Percentiles rank a stretch among this genome's conserved stretches.
Conservation (phyloP, 2,113 vertebrate genomes). For the Corythornis madagascariensis region DNA sequence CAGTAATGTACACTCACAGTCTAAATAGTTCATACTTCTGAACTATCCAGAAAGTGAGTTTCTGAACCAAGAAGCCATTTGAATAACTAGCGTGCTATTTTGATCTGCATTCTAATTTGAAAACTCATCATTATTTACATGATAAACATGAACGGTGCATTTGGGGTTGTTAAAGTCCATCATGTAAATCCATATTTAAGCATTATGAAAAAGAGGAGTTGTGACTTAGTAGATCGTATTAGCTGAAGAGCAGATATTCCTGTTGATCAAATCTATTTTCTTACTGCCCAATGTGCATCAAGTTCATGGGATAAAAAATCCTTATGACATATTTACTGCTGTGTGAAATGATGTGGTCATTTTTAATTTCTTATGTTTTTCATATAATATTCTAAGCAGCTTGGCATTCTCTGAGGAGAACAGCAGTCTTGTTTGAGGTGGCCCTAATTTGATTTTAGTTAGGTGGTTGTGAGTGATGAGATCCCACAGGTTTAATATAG, state of each 20-base stretch:
- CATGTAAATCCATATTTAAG: constrained; percentile 60
- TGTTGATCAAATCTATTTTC: constrained; percentile 60
- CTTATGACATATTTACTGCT: constrained; percentile 52
- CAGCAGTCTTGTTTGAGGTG: neutral
- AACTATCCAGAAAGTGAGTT: constrained; percentile 38
- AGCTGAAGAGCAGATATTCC: constrained; percentile 27
- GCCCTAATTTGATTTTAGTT: neutral
- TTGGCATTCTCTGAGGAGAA: neutral
- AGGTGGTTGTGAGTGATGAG: neutral
- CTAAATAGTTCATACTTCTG: neutral
- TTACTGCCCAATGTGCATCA: constrained; percentile 5
- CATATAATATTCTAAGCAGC: neutral
- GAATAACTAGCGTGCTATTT: constrained; percentile 33
- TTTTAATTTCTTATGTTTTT: constrained; percentile 44
- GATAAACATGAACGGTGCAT: constrained; percentile 51
- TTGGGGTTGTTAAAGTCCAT: constrained; percentile 60
- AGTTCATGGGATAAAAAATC: constrained; percentile 38
- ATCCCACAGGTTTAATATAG: neutral
- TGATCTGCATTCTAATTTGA: constrained; percentile 59
- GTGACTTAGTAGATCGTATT: constrained; percentile 59
- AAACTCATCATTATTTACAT: constrained; percentile 61
- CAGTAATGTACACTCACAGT: neutral
- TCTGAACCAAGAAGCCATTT: constrained; percentile 50
- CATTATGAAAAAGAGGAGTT: constrained; percentile 63
- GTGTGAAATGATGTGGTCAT: constrained; percentile 46